Percentiles rank a stretch among this genome's conserved stretches.
Conservation (phyloP, 2,888 invertebrate species). For the Oegoconia quadripuncta region DNA sequence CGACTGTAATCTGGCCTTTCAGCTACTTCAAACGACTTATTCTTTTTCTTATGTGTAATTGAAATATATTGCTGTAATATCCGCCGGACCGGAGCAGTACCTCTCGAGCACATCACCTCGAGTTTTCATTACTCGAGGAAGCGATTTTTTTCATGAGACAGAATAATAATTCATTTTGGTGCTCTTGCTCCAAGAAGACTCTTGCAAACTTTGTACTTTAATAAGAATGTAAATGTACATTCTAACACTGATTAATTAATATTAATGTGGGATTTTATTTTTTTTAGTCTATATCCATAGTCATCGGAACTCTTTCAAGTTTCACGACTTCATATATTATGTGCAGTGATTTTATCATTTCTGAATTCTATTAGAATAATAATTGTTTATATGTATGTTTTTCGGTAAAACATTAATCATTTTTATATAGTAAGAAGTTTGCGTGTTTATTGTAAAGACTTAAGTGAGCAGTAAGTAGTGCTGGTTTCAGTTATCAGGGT, state of each 20-base stretch:
- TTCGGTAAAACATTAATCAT: no score
- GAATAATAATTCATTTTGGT: constrained; percentile 75
- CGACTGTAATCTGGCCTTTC: constrained; percentile 75
- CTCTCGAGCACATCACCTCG: constrained; percentile 71
- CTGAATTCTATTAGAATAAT: no score
- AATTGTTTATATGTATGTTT: no score
- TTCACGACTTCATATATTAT: no score
- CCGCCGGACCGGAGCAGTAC: constrained; percentile 67
- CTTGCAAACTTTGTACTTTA: constrained; percentile 50
- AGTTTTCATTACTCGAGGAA: constrained; percentile 75
- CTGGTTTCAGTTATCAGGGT: constrained; percentile 32
- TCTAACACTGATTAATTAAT: constrained; percentile 24
- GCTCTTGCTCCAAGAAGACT: constrained; percentile 45
- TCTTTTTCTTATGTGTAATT: constrained; percentile 79
- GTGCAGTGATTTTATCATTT: no score
- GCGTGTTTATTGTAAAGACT: no score
- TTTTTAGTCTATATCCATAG: no score
- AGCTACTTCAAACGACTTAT: constrained; percentile 77
- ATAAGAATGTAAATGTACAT: constrained; percentile 38
- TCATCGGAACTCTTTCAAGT: no score
- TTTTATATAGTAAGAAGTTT: no score
- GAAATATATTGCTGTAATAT: constrained; percentile 79
- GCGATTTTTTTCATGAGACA: constrained; percentile 71
- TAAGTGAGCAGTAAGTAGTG: no score
- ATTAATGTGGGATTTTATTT: constrained; percentile 26